Evolutionary conservation across 2,797 vertebrate species (phyloP), one percentile per base, ranked within the genome.

Genomic region (Aphelocoma californica): DNA sequence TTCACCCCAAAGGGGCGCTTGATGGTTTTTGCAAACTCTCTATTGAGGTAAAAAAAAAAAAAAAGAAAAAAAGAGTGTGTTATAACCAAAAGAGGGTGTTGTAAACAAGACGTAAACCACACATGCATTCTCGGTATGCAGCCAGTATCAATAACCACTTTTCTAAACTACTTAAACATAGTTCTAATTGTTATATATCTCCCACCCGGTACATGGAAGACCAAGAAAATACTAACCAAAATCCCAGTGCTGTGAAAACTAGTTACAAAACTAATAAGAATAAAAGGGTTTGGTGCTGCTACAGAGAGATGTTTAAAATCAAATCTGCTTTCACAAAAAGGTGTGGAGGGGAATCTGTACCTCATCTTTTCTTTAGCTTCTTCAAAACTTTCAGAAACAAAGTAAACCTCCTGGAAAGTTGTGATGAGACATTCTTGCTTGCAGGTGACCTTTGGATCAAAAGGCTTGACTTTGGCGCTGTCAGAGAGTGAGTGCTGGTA

Each of bases 21-120:
- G 93, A 99, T 99, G 90, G 99, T 99, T 98, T 99, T 99, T 81
- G 99, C 98, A 97, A 99, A 99, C 97, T 99, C 99, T 97, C 99
- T 99, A 50, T 87, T 66, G 47, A 82, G 69, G 64, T 72, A 25
- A 97, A 96, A 66, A 51, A 66, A 96, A 66, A 51, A 66, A 51
- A 40, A 38, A 42, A 97, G 34, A 47, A 17, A 88, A 88, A n/a
- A 29, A 9, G 10, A 50, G 32, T 2, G 32, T 65, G 14, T 81
- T 81, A 77, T 7, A 44, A 28, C 21, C 44, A 58, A 84, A 71
- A 32, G 20, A 54, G n/a, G 2, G 18, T 73, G 25, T 89, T 67
- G 66, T 5, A 54, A 74, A 26, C 24, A 50, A 40, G 24, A 21
- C 8, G n/a, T n/a, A 69, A 80, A 36, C 23, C 23, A 53, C 48